Base-by-base conservation (phyloP, 1,140 invertebrate genomes). In the Diachasma alloeum region DNA sequence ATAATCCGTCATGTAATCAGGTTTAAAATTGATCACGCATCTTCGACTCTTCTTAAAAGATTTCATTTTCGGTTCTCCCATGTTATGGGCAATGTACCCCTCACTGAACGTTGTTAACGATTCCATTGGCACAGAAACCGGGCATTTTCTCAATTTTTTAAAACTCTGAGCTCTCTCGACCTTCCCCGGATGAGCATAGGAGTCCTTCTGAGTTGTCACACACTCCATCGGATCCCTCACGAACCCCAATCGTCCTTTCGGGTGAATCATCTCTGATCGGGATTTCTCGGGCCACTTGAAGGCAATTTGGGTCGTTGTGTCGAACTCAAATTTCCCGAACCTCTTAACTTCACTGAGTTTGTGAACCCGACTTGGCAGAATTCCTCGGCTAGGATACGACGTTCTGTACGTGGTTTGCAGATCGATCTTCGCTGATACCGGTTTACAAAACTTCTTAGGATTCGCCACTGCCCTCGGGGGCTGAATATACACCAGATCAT, bases 261-360 rank as follows among this genome's bases (percentile, higher is more conserved):
- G 80, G 68, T 74, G 69, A 42, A 76, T 74, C 19, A 59, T 68
- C 74, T 75, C 19, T n/a, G 72, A 46, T 74, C 46, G 1, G 44
- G 46, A 37, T 15, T n/a, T 53, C 11, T 10, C 15, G 63, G 74
- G 67, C 70, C 75, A 72, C 15, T 53, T 78, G 56, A 78, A 77
- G 36, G 77, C 79, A 73, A 74, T 53, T 68, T 80, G 76, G 13
- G 80, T 22, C 15, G 56, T 75, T 10, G 75, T 78, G 22, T 70
- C 78, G 0, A 74, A 73, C 44, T 80, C 75, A 0, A 78, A 39
- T 74, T 74, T 77, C 67, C 75, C 77, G 59, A 59, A 75, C 71
- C 73, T 70, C 13, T 72, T 15, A 24, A 39, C 5, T 71, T 68
- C 15, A 11, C 37, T 59, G 13, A 15, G 17, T 22, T 17, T 10